Base-by-base conservation (phyloP, 2,113 vertebrate genomes). In the Paradoxurus hermaphroditus region DNA sequence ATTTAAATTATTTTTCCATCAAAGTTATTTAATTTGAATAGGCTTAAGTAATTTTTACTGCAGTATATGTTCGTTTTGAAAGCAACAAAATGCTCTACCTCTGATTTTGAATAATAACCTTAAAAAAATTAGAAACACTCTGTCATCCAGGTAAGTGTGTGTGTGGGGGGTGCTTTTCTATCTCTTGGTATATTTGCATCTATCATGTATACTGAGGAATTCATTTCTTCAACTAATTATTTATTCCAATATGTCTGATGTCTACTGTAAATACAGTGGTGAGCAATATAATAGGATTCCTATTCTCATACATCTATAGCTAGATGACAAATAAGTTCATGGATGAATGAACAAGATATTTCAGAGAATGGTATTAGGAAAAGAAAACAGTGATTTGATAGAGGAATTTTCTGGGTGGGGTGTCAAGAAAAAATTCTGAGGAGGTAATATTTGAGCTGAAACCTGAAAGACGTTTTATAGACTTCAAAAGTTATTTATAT, bases 1-100 rank as follows among this genome's bases (percentile, higher is more conserved):
- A 86, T 86, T 79, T 82, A 94, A 92, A 79, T 49, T 92, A 36
- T 94, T 90, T 97, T 90, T 10, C 46, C 34, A 73, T 83, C 44
- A 78, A 65, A 97, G 1, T 18, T 95, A 39, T 94, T 91, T 36
- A 86, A 0, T 81, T 92, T 96, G 25, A 51, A 67, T 68, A 90
- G 62, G 1, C 39, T 78, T 77, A 65, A 34, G 27, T 89, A 68
- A 95, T 70, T 96, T 93, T 97, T 87, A 94, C 67, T 95, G 62
- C 11, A 75, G 5, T 73, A 53, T 53, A 36, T 51, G 18, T 29
- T 94, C 84, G 87, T 51, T 31, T 83, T 86, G 90, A 92, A 84
- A 62, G 51, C 39, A 95, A 75, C 49, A 97, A 88, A 96, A 62
- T 92, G 46, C 44, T 87, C n/a, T 18, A 77, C 21, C 59, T 67